Evolutionary conservation across 2,113 vertebrate species (phyloP).

Genomic region (Symphodus melops): DNA sequence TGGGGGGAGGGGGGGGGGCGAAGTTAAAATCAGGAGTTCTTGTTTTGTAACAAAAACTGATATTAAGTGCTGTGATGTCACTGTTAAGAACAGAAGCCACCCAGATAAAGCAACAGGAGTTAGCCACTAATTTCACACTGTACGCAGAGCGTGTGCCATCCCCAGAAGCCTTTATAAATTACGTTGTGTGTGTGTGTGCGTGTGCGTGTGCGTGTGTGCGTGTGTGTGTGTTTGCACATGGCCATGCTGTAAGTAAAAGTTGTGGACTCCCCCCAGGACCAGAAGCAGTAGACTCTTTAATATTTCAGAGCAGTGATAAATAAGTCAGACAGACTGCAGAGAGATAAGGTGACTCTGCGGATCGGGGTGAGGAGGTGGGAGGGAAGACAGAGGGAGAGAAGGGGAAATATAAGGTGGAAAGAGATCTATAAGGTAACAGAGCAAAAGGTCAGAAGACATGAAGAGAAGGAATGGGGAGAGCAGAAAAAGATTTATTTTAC

Average conservation of each 20-base stretch:
- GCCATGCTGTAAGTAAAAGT: conserved; percentile 55
- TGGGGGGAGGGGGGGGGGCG: no score
- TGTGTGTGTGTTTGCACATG: conserved; percentile 3
- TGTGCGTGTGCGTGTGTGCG: background rate
- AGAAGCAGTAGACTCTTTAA: conserved; percentile 75
- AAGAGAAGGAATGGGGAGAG: conserved; percentile 5
- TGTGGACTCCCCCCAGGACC: conserved; percentile 60
- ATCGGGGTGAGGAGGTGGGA: conserved; percentile 31
- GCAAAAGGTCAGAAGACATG: conserved; percentile 58
- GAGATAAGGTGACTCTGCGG: conserved; percentile 79
- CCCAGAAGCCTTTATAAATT: conserved; percentile 24
- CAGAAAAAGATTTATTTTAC: background rate
- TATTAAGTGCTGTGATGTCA: conserved; percentile 18
- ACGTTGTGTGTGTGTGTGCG: background rate
- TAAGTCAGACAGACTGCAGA: conserved; percentile 79
- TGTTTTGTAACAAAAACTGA: conserved; percentile 15
- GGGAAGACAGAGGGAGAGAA: conserved; percentile 16
- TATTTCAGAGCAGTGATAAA: conserved; percentile 83
- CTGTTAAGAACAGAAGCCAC: background rate
- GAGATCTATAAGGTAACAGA: conserved; percentile 32
- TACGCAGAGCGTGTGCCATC: conserved; percentile 1
- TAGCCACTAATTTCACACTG: background rate
- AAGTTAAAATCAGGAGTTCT: background rate
- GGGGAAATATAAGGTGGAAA: conserved; percentile 39
- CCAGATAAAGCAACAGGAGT: conserved; percentile 17